Base-by-base conservation (phyloP, 1,140 invertebrate genomes). In the Reticulitermes speratus region DNA sequence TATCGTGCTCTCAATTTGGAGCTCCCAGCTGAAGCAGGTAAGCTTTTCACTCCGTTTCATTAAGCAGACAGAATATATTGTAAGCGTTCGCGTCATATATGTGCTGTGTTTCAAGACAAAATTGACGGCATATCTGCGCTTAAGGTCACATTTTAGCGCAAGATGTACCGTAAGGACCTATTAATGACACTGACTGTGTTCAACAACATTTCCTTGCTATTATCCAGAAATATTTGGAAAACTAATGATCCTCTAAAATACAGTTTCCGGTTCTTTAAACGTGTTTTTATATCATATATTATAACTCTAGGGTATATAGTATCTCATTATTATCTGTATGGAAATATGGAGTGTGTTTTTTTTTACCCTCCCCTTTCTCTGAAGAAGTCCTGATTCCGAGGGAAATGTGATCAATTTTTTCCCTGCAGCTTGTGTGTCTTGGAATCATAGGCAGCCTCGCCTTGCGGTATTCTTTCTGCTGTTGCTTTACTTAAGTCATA, bases 251-350 rank as follows among this genome's bases (percentile, higher is more conserved):
- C 65, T 75, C 30, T 30, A 75, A 75, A 75, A 75, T 75, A 75
- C n/a, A 75, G 30, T 75, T 75, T 75, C n/a, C 65, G 65, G 65
- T 75, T 30, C 25, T 16, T 75, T 75, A 75, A 75, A 75, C 65
- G n/a, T 75, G 25, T 30, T 75, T 59, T 75, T 9, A 75, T 75
- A 30, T 75, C 9, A 75, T 75, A 75, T 14, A 30, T 30, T 75
- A 75, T 75, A 30, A 75, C 65, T 75, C 30, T 75, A 75, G 65
- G 65, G 65, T 75, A 30, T 75, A 30, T 75, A 30, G 65, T 25
- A 75, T 75, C 25, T 75, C 65, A 75, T 75, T 75, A 75, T 75
- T 75, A 75, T 75, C 65, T 75, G 65, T 75, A 75, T 75, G 65
- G 65, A 75, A 75, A 75, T 75, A 75, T 75, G 65, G 65, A 75